Evolutionary conservation across 2,113 vertebrate species (phyloP), one percentile per base, ranked within the genome.

Genomic region (Gymnarchus niloticus): DNA sequence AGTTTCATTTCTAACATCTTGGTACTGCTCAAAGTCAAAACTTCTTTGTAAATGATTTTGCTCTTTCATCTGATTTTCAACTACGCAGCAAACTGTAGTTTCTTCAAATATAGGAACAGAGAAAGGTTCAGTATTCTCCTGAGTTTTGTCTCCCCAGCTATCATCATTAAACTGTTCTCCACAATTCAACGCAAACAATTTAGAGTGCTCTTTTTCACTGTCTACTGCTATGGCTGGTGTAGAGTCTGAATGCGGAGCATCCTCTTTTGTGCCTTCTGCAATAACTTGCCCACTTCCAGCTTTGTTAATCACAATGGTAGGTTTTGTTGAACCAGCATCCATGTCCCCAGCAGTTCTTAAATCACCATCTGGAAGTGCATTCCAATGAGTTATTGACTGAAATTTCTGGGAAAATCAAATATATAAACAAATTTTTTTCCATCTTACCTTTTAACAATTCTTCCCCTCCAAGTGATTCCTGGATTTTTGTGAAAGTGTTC

Each of bases 401-500:
- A 49, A 28, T 25, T 33, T 76, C 25, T 33, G 17, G 6, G 25
- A 51, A 6, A 19, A 25, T 65, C 28, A 44, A 14, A n/a, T 10
- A 56, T 10, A 37, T 85, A 49, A 10, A 19, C 52, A 21, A 5
- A 37, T 5, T n/a, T 84, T 65, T 12, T 46, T 6, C 83, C 46
- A 17, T 84, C n/a, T 57, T 76, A 76, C 61, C 49, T 76, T 73
- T 54, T 61, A 41, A 56, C 19, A 23, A 28, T 48, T 52, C 83
- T 73, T 73, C 48, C n/a, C 10, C 59, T 37, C 1, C n/a, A 84
- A 44, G 73, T 6, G 48, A 21, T 37, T 84, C 44, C 37, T 73
- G 41, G 8, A 25, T 52, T 76, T 76, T 28, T n/a, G 8, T 10
- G 49, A 92, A 49, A 69, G 86, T 89, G 85, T 89, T 87, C 83